Base-by-base conservation (phyloP, 2,113 vertebrate species). In the Girardinichthys multiradiatus region DNA sequence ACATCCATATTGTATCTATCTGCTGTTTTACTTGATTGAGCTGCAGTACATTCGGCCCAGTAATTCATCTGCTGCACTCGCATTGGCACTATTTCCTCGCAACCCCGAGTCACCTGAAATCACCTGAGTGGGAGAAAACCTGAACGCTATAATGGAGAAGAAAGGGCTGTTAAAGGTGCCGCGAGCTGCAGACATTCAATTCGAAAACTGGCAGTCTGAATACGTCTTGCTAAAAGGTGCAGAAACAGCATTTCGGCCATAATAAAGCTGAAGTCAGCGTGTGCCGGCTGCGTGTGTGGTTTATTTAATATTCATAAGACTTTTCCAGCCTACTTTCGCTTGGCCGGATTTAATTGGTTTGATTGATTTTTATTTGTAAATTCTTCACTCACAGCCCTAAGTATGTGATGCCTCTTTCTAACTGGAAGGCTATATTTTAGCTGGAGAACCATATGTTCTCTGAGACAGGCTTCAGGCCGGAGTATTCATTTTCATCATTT, bases 401-500 rank as follows among this genome's bases (percentile, higher is more conserved):
- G 54, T 54, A 59, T 66, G 33, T 68, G 73, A 70, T 54, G 74
- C 51, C 70, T 60, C 67, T 64, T 72, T 80, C 33, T 59, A 48
- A 57, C 57, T 58, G 30, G 28, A 70, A 62, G 13, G 24, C 59
- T 64, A 80, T 75, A 72, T 79, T 89, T 89, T 76, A 79, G 74
- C 78, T 69, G 69, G n/a, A 70, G 30, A 51, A 71, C 64, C 64
- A 48, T 76, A 83, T 74, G 85, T 86, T 74, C 65, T 76, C 78
- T 72, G 63, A 71, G 80, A 82, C 78, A 81, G 80, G 77, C 67
- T 78, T 72, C 30, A 69, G 80, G 70, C 73, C 75, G 60, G 48
- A 15, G 78, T 77, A 81, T 90, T 89, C 82, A 85, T 85, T 87
- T 79, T 77, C 75, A 80, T 87, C 83, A 83, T 89, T 87, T 85